Percentiles rank a stretch among this genome's conserved stretches.
phyloP scores from a whole-genome alignment of 1,140 invertebrate genomes.

The Caerostris darwini region DNA sequence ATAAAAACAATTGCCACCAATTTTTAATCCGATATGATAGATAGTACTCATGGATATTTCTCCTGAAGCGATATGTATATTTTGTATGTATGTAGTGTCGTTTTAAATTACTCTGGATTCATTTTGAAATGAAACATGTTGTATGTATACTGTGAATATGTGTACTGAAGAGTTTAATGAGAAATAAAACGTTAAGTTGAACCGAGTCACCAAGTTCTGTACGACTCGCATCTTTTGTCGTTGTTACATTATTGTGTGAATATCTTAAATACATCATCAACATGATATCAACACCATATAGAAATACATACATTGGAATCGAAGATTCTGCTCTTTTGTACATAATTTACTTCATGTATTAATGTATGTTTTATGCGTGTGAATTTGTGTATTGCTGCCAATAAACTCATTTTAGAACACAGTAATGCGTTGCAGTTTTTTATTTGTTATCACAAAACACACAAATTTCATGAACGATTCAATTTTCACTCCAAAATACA shows the following conservation, averaged over 20 bases:
- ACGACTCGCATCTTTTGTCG: slow-evolving; percentile 49
- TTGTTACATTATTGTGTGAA: slow-evolving; percentile 71
- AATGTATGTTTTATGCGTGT: slow-evolving; percentile 77
- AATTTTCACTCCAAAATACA: too few species aligned
- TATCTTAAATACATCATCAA: slow-evolving; percentile 70
- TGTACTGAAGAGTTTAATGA: slow-evolving; percentile 56
- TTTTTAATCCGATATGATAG: too few species aligned
- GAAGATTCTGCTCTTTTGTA: slow-evolving; percentile 68
- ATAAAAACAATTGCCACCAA: too few species aligned
- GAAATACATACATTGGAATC: slow-evolving; percentile 56
- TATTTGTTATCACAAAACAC: too few species aligned
- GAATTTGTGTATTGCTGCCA: slow-evolving; percentile 71
- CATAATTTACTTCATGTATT: slow-evolving; percentile 72
- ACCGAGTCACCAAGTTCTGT: slow-evolving; percentile 27
- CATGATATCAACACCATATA: slow-evolving; percentile 42
- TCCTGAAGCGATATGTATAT: slow-evolving; percentile 1
- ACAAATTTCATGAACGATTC: too few species aligned
- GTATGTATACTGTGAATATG: slow-evolving; percentile 66
- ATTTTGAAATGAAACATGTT: slow-evolving; percentile 36
- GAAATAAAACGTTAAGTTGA: slow-evolving; percentile 18
- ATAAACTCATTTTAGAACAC: slow-evolving; percentile 77
- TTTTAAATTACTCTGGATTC: slow-evolving; percentile 34
- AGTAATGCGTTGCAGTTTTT: background rate
- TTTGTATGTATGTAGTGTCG: slow-evolving; percentile 46
- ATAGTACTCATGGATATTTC: slow-evolving; percentile 6